Conservation (phyloP, 1,140 invertebrate genomes). For the Agraylea sexmaculata region DNA sequence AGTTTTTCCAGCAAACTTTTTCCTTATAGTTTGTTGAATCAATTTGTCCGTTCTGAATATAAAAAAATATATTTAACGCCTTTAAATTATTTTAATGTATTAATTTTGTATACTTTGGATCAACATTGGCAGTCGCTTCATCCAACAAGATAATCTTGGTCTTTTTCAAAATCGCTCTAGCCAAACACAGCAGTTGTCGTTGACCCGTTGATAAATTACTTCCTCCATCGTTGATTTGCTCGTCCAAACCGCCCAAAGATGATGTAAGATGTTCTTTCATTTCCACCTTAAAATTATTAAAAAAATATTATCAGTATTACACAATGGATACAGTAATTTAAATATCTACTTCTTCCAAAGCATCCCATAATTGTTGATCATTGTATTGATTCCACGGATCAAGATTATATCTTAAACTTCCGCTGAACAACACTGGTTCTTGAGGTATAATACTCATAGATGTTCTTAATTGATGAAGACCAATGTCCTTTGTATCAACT, state of each 20-base stretch:
- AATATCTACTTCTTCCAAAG: constrained; percentile 50
- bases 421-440: constrained; percentile 66
- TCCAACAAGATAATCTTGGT: constrained; percentile 69
- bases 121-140: constrained; percentile 81
- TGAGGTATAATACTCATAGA: constrained; percentile 60
- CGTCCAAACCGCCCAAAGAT: constrained; percentile 40
- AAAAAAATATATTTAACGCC: constrained; percentile 5
- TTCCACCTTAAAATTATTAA: constrained; percentile 46
- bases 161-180: constrained; percentile 58
- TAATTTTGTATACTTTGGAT: constrained; percentile 58
- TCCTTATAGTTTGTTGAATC: constrained; percentile 55
- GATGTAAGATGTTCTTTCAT: constrained; percentile 39
- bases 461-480: constrained; percentile 46
- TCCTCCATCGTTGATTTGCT: constrained; percentile 58
- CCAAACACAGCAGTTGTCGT: constrained; percentile 65
- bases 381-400: constrained; percentile 60
- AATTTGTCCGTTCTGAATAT: constrained; percentile 51
- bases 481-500: constrained; percentile 39
- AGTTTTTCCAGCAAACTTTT: constrained; percentile 58
- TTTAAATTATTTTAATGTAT: constrained; percentile 9
- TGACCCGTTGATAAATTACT: constrained; percentile 66
- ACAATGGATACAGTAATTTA: too few relatives aligned
- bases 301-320: too few relatives aligned
- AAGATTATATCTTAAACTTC: constrained; percentile 60
- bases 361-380: constrained; percentile 60